Evolutionary conservation across 2,888 invertebrate genomes (phyloP), one percentile per base, ranked within the genome.

Genomic region (Sinhomidia bicolor): DNA sequence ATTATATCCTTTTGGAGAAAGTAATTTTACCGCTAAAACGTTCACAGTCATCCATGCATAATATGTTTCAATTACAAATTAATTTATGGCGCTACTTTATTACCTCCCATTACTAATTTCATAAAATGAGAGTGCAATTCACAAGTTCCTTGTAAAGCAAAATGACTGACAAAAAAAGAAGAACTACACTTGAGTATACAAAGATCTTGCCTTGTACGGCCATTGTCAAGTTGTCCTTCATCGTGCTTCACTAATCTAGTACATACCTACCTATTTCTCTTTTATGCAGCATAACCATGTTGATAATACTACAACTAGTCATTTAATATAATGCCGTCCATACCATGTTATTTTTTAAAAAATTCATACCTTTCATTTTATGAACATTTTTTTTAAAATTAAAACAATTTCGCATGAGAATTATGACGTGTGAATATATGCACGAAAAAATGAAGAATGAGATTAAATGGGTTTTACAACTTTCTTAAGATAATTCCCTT

Each of bases 401-500:
- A n/a, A n/a, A n/a, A n/a, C n/a, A n/a, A 41, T 17, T 60, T 12
- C 14, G 29, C 6, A 5, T 44, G 9, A 71, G n/a, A 51, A n/a
- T 26, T 65, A 36, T 17, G 17, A 62, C 54, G 36, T 36, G 36
- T 3, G 36, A 36, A 41, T 32, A 36, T 17, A 29, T 60, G 41
- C 20, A 76, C 17, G 44, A 51, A 51, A 29, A 47, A 74, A 47
- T 44, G 44, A 76, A 76, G 17, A 76, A 54, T n/a, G 51, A 54
- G 76, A 74, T 23, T 74, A 47, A 26, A 36, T 26, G 44, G 44
- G 4, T 76, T 76, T 71, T 76, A 76, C 51, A 51, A 76, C 76
- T 54, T 76, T 76, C 29, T 32, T 54, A 3, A 23, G 26, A 29
- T 76, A 74, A 74, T 74, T 54, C 17, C 29, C 54, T 29, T 76